phyloP scores from a whole-genome alignment of 2,888 invertebrate species.

The Pinctada fucata region DNA sequence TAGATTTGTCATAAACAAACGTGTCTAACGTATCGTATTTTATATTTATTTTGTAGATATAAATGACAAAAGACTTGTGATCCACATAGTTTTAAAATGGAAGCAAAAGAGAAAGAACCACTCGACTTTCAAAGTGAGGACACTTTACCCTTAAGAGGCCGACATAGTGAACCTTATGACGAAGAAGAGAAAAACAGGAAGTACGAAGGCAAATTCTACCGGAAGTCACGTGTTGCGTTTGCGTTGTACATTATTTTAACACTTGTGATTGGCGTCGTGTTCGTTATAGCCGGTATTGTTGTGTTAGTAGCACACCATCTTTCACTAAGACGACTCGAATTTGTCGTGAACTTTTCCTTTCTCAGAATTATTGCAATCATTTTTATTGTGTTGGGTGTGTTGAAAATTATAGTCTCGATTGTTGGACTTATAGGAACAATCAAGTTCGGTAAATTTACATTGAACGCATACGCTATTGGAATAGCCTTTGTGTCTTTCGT shows the following conservation, averaged over 20 bases:
- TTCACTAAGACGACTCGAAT: neutral
- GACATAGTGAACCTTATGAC: neutral
- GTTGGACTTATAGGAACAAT: neutral
- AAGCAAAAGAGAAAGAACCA: neutral
- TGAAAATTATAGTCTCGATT: neutral
- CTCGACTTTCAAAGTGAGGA: neutral
- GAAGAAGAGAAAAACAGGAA: neutral
- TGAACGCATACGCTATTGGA: neutral
- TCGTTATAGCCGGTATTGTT: neutral
- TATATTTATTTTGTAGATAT: neutral
- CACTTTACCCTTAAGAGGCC: neutral
- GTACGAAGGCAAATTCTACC: neutral
- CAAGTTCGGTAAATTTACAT: neutral
- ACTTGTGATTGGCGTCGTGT: slow-evolving; percentile 1
- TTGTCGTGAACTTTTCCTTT: neutral
- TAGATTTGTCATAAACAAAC: no score
- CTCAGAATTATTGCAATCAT: neutral
- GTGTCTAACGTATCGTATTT: no score
- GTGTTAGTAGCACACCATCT: neutral
- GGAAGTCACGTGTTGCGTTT: neutral
- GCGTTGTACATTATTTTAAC: neutral
- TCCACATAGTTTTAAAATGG: neutral
- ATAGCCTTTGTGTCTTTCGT: neutral
- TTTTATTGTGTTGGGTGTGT: neutral
- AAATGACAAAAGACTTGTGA: neutral